Conservation (phyloP, 2,797 vertebrate genomes). For the Anguilla anguilla region DNA sequence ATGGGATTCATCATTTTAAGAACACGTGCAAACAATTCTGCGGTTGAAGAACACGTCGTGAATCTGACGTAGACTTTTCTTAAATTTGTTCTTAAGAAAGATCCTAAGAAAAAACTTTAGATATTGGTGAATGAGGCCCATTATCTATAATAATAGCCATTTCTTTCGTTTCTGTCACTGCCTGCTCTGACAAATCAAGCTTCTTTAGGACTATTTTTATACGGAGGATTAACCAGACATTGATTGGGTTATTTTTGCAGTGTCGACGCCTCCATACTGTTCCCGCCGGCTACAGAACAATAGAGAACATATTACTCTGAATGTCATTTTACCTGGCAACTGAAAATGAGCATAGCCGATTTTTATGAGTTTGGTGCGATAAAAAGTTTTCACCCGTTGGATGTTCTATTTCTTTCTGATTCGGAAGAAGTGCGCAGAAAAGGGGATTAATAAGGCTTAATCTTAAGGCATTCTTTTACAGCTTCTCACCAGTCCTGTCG, state of each 20-base stretch:
- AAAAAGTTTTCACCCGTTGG: conserved; percentile 74
- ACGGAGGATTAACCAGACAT: not conserved
- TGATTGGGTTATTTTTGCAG: conserved; percentile 37
- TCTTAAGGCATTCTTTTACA: conserved; percentile 77
- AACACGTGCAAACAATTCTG: too few species aligned
- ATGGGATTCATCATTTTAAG: too few species aligned
- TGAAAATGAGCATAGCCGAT: conserved; percentile 61
- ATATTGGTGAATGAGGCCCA: too few species aligned
- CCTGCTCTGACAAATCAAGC: not conserved
- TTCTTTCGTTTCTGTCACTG: not conserved
- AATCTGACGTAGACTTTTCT: too few species aligned
- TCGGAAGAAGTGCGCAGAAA: conserved; percentile 58
- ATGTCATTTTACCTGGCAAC: conserved; percentile 62
- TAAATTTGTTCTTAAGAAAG: too few species aligned
- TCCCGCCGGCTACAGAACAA: conserved; percentile 66
- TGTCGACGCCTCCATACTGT: conserved; percentile 59
- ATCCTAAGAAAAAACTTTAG: too few species aligned
- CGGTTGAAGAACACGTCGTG: too few species aligned
- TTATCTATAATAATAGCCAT: not conserved
- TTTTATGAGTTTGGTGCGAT: conserved; percentile 64
- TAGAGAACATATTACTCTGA: conserved; percentile 60
- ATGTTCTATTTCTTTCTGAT: conserved; percentile 75
- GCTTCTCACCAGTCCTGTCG: conserved; percentile 71
- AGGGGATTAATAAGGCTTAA: conserved; percentile 66
- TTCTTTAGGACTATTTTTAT: not conserved